Base-by-base conservation (phyloP, 2,797 vertebrate species). In the Silurus aristotelis region DNA sequence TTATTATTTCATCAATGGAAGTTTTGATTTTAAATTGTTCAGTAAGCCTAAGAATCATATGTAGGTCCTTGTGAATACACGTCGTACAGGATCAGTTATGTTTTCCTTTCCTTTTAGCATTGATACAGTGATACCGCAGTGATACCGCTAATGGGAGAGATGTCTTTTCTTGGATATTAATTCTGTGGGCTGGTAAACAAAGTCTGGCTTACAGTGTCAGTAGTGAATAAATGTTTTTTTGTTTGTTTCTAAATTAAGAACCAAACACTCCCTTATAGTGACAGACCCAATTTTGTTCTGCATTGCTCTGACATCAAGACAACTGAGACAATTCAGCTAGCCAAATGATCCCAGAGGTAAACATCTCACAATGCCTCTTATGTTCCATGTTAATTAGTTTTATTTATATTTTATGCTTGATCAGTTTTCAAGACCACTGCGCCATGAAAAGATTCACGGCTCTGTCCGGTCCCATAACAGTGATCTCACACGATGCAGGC, bases 401-500 rank as follows among this genome's bases (percentile, higher is more conserved):
- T 9, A 52, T 52, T 52, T 52, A 52, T 52, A 22, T 55, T 67
- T 31, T 84, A 25, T 71, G 83, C 86, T 80, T 86, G 76, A 89
- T 83, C 75, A 60, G 52, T 80, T 82, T 68, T 87, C 71, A n/a
- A 71, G 66, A 81, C 81, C 52, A 77, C 76, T 72, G 87, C 77
- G 70, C 86, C 63, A 84, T 61, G 38, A 82, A 85, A 78, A 73
- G 46, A 72, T 82, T 85, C 84, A 77, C 46, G 14, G 76, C 83
- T 86, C 68, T 85, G 89, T 85, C 87, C 84, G 52, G 87, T 87
- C 82, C 82, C 82, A 87, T 90, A 89, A 88, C 86, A 8, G 67
- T 89, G 87, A 88, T 91, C 84, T 90, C 81, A 85, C 87, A 87
- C 81, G 87, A 85, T 90, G 90, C 73, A 73, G 76, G 66, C 85